Evolutionary conservation across 2,797 vertebrate species (phyloP).

Genomic region (Salmo trutta): DNA sequence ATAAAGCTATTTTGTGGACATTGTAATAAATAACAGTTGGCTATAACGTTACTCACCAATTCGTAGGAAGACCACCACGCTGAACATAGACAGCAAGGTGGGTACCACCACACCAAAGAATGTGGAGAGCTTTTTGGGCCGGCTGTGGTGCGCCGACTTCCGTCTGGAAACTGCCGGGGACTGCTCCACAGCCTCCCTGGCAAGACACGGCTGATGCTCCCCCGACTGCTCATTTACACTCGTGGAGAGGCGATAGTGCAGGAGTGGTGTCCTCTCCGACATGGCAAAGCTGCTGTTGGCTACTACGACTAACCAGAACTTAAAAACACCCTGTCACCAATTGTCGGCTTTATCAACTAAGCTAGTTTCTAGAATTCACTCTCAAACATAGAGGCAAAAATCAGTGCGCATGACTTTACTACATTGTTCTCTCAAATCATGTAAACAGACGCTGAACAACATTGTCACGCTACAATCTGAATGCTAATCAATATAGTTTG

Average conservation of each 20-base stretch:
- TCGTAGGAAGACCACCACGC: conserved; percentile 88
- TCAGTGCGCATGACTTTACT: not conserved
- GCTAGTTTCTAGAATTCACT: not conserved
- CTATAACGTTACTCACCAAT: conserved; percentile 77
- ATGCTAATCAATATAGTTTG: not conserved
- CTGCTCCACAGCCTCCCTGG: conserved; percentile 46
- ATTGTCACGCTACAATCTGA: not conserved
- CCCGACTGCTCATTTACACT: conserved; percentile 73
- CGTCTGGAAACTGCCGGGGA: conserved; percentile 36
- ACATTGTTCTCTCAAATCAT: not conserved
- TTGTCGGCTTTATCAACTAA: not conserved
- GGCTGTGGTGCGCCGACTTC: conserved; percentile 31
- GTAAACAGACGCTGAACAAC: too few species aligned
- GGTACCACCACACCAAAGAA: conserved; percentile 91
- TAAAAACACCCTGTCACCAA: not conserved
- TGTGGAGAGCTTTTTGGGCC: conserved; percentile 79
- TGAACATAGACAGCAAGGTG: conserved; percentile 92
- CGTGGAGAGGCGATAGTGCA: conserved; percentile 82
- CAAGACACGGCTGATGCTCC: conserved; percentile 32
- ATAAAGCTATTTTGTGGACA: too few species aligned
- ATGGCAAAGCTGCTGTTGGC: conserved; percentile 42
- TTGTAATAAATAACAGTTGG: not conserved
- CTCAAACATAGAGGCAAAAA: not conserved
- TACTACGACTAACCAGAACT: not conserved
- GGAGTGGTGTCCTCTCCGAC: conserved; percentile 83